These are phyloP conservation scores for Thaumatotibia leucotreta DNA, from an alignment of 1,140 invertebrate genomes.

Conservation along the genomic window DNA sequence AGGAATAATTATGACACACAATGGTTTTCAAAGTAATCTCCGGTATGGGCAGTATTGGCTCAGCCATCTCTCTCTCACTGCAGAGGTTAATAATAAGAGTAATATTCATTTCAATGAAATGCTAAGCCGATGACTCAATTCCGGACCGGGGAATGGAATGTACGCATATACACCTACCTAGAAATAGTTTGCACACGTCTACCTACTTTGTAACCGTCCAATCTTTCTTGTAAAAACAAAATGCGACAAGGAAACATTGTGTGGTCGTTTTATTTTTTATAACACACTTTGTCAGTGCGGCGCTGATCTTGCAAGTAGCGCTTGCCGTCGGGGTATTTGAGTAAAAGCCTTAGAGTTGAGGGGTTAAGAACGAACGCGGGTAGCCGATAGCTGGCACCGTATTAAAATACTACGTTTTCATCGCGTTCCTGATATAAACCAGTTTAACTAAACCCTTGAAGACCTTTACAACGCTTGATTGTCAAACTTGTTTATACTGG, in stretches of 20 bases:
- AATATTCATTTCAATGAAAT: constrained; percentile 30
- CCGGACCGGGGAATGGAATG: constrained; percentile 20
- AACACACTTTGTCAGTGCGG: constrained; percentile 12
- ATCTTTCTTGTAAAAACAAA: constrained; percentile 1
- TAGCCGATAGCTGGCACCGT: constrained; percentile 21
- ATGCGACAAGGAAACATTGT: constrained; percentile 12
- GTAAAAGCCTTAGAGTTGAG: constrained; percentile 34
- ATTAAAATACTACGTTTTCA: too few species aligned
- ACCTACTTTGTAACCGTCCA: neutral
- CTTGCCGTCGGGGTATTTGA: neutral
- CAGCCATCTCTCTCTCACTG: constrained; percentile 19
- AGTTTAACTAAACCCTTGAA: neutral
- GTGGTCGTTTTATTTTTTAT: constrained; percentile 54
- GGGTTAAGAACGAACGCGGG: constrained; percentile 31
- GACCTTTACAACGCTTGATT: neutral
- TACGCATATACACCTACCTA: neutral
- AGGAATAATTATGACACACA: neutral
- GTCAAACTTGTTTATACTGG: neutral
- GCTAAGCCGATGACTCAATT: constrained; percentile 36
- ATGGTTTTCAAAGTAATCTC: neutral
- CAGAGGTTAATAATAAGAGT: constrained; percentile 11
- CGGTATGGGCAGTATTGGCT: neutral
- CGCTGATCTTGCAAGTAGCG: neutral
- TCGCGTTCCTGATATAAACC: too few species aligned
- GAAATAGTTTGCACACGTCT: neutral